phyloP scores from a whole-genome alignment of 2,888 invertebrate species.

The Meghimatium bilineatum region DNA sequence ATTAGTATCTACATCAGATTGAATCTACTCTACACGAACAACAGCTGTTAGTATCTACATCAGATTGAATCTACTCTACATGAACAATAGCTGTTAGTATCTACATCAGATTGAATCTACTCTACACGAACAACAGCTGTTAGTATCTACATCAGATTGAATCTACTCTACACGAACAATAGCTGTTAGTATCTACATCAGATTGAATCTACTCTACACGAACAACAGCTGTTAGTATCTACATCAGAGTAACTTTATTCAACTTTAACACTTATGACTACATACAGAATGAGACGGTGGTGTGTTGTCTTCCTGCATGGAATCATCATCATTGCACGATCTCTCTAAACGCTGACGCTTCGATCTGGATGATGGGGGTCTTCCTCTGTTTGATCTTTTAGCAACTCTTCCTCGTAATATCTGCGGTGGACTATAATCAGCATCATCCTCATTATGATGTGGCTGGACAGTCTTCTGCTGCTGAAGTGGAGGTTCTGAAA shows the following conservation, averaged over 20 bases:
- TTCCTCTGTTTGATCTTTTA: conserved; percentile 32
- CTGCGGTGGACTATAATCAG: conserved; percentile 37
- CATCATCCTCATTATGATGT: conserved; percentile 20
- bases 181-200: too few species aligned
- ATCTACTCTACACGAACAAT: too few species aligned
- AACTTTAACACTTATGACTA: too few species aligned
- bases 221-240: background rate
- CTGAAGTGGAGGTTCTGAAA: conserved; percentile 29
- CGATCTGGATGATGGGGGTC: conserved; percentile 45
- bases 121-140: too few species aligned
- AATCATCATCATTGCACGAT: conserved; percentile 42
- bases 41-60: too few species aligned
- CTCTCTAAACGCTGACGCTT: conserved; percentile 55
- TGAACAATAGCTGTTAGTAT: too few species aligned
- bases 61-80: too few species aligned
- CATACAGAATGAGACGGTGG: conserved; percentile 13
- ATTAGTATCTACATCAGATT: too few species aligned
- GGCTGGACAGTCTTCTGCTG: background rate
- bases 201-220: background rate
- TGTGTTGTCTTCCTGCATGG: conserved; percentile 26
- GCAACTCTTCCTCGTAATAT: conserved; percentile 29
- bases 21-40: too few species aligned
- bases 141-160: too few species aligned
- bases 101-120: too few species aligned
- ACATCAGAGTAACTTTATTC: too few species aligned